These are phyloP conservation scores for Cotesia congregata DNA, from an alignment of 2,888 invertebrate species.

Conservation along the genomic window DNA sequence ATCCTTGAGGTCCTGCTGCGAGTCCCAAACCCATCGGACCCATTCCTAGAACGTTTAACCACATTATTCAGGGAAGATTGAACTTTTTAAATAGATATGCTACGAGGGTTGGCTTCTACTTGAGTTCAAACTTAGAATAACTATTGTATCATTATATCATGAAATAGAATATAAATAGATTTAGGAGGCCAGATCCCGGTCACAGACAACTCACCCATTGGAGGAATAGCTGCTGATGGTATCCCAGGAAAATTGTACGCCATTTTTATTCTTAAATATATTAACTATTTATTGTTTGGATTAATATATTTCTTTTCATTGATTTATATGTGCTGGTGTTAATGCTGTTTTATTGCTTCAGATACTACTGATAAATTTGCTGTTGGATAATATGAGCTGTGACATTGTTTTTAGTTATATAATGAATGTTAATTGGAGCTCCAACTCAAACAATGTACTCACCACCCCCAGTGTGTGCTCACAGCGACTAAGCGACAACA, in stretches of 20 bases:
- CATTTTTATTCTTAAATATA: conserved; percentile 51
- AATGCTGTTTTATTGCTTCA: background rate
- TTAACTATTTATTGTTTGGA: background rate
- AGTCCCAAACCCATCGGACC: conserved; percentile 66
- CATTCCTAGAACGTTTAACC: conserved; percentile 56
- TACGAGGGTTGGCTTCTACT: background rate
- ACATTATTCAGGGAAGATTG: background rate
- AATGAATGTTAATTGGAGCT: background rate
- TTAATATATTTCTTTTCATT: background rate
- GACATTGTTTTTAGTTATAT: conserved; percentile 1
- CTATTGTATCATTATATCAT: background rate
- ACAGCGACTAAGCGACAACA: background rate
- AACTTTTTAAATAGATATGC: background rate
- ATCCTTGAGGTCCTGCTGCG: conserved; percentile 65
- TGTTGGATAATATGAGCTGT: background rate
- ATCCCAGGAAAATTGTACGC: conserved; percentile 68
- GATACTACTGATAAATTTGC: background rate
- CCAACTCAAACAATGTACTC: background rate
- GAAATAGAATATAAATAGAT: conserved; percentile 13
- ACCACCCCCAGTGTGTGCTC: background rate
- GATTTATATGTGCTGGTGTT: background rate
- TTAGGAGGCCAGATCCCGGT: conserved; percentile 1
- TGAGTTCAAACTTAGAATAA: background rate
- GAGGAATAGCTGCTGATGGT: conserved; percentile 64
- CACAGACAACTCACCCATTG: conserved; percentile 60